phyloP scores from a whole-genome alignment of 2,113 vertebrate species.

The Chaetura pelagica region DNA sequence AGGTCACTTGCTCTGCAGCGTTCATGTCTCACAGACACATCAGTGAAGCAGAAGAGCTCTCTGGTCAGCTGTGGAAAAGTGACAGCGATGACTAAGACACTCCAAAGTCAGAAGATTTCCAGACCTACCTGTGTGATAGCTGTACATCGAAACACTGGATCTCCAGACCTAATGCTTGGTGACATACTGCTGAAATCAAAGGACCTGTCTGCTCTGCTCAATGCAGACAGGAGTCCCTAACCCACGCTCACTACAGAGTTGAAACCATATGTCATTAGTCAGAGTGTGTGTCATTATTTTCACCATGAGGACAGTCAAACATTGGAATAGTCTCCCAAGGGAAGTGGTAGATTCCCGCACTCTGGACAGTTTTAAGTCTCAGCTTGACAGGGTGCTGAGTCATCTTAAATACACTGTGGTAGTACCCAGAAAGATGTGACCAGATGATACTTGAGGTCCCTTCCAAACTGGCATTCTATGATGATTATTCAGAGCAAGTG shows the following conservation, averaged over 20 bases:
- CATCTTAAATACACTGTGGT: too few species aligned
- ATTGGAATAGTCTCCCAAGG: too few species aligned
- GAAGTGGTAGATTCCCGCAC: too few species aligned
- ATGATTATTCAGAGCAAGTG: background rate
- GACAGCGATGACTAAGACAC: background rate
- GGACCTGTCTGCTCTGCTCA: background rate
- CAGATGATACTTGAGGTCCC: too few species aligned
- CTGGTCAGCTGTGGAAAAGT: background rate
- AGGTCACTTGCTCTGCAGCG: background rate
- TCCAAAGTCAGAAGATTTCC: background rate
- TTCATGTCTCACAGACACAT: background rate
- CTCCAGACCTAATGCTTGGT: background rate
- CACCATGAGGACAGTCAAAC: too few species aligned
- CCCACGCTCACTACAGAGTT: background rate
- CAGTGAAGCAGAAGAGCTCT: background rate
- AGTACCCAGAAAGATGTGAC: too few species aligned
- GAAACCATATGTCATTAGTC: background rate
- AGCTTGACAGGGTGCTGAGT: too few species aligned
- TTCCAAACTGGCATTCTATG: too few species aligned
- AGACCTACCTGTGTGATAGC: background rate
- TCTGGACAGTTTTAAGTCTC: too few species aligned
- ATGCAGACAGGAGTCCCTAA: background rate
- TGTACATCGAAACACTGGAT: background rate
- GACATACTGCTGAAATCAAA: background rate
- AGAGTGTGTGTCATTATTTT: background rate